Evolutionary conservation across 1,140 invertebrate genomes (phyloP).

Genomic region (Drosophila pruinosa): DNA sequence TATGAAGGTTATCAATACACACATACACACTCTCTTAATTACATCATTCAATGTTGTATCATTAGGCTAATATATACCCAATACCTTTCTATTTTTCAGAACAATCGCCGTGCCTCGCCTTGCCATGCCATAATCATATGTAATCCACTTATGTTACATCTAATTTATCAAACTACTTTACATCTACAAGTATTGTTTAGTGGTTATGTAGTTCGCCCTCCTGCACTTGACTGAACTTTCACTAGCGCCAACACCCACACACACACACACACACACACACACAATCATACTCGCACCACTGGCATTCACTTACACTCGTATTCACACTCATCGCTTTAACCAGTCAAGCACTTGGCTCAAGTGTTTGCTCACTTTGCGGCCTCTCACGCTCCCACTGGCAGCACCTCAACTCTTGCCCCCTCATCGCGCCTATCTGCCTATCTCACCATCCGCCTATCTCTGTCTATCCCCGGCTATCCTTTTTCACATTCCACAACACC

Average conservation of each 20-base stretch:
- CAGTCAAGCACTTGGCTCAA: slow-evolving; percentile 70
- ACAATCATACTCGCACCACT: no score
- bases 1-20: no score
- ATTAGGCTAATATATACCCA: no score
- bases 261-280: slow-evolving; percentile 22
- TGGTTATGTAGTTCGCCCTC: slow-evolving; percentile 30
- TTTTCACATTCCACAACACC: slow-evolving; percentile 7
- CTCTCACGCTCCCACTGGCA: slow-evolving; percentile 9
- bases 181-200: slow-evolving; percentile 32
- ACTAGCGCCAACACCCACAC: slow-evolving; percentile 18
- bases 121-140: background rate
- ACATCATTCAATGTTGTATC: no score
- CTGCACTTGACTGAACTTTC: slow-evolving; percentile 62
- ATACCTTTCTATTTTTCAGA: no score
- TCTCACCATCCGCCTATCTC: background rate
- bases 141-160: slow-evolving; percentile 35
- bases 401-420: background rate
- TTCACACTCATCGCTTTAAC: slow-evolving; percentile 53
- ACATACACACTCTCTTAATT: no score
- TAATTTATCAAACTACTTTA: slow-evolving; percentile 34
- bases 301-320: slow-evolving; percentile 38
- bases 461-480: background rate
- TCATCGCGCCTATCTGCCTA: background rate
- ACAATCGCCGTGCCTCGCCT: no score
- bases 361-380: slow-evolving; percentile 77